Evolutionary conservation across 92 coral and sea anemone species (phyloP).

Genomic region (Umimayanthus chanpuru): DNA sequence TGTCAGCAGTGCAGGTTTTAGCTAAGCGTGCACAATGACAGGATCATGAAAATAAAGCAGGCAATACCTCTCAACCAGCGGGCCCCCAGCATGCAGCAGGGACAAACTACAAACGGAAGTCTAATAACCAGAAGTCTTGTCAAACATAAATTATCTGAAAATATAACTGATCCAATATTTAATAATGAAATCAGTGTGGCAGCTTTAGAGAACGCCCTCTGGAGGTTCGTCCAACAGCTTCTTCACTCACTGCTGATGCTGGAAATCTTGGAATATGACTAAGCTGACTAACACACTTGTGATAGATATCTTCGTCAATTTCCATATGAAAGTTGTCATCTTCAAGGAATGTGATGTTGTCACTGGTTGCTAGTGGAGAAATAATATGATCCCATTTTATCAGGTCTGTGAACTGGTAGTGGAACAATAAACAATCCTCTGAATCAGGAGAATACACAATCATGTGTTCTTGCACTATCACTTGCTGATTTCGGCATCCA

Average conservation of each 20-base stretch:
- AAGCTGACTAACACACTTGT: slow-evolving; percentile 31
- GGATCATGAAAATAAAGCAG: too few species aligned
- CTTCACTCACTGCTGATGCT: too few species aligned
- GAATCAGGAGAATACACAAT: slow-evolving; percentile 48
- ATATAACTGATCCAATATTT: too few species aligned
- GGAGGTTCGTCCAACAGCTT: too few species aligned
- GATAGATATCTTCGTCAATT: slow-evolving; percentile 45
- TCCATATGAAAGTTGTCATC: slow-evolving; percentile 41
- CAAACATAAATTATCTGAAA: background rate
- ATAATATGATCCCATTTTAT: slow-evolving; percentile 48
- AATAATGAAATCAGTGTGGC: too few species aligned
- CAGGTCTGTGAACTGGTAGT: slow-evolving; percentile 51
- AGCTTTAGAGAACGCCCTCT: too few species aligned
- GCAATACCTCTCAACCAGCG: background rate
- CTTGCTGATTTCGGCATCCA: slow-evolving; percentile 45
- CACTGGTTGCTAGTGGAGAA: slow-evolving; percentile 34
- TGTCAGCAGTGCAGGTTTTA: too few species aligned
- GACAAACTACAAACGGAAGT: background rate
- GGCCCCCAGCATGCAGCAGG: slow-evolving; percentile 32
- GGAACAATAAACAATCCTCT: slow-evolving; percentile 54
- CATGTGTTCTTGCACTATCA: slow-evolving; percentile 41
- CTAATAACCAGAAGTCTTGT: background rate
- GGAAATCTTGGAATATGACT: too few species aligned
- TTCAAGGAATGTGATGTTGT: slow-evolving; percentile 27
- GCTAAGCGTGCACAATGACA: slow-evolving; percentile 3